Evolutionary conservation across 2,888 invertebrate genomes (phyloP).

Genomic region (Calephelis perditalis): DNA sequence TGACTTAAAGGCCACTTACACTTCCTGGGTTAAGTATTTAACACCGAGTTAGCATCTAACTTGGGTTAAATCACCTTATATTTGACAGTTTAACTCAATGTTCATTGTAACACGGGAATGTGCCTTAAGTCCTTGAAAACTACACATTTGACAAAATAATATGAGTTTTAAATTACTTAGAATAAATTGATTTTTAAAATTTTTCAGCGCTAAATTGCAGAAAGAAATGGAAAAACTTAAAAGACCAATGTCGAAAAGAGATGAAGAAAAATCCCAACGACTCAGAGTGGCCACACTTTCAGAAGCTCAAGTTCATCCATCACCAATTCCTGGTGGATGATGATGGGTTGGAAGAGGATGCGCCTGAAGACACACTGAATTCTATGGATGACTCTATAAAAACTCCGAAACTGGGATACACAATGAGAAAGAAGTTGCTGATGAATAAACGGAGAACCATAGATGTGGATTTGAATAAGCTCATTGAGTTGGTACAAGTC

Average conservation of each 20-base stretch:
- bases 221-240: conserved; percentile 71
- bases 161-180: not conserved
- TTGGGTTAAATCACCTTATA: too few species aligned
- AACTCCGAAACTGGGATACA: conserved; percentile 63
- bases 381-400: conserved; percentile 62
- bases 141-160: too few species aligned
- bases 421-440: conserved; percentile 63
- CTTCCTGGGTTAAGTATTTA: too few species aligned
- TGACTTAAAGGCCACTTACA: too few species aligned
- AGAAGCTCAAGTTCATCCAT: conserved; percentile 62
- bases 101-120: too few species aligned
- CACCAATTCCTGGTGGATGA: conserved; percentile 64
- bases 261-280: conserved; percentile 61
- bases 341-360: conserved; percentile 61
- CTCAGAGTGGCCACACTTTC: conserved; percentile 69
- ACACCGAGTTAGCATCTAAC: too few species aligned
- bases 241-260: conserved; percentile 71
- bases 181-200: not conserved
- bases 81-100: too few species aligned
- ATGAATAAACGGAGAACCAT: conserved; percentile 66
- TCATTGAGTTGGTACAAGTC: conserved; percentile 58
- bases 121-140: too few species aligned
- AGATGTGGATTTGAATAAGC: conserved; percentile 63
- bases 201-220: conserved; percentile 65
- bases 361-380: conserved; percentile 57